phyloP scores from a whole-genome alignment of 1,140 invertebrate species.

The Euwallacea fornicatus region DNA sequence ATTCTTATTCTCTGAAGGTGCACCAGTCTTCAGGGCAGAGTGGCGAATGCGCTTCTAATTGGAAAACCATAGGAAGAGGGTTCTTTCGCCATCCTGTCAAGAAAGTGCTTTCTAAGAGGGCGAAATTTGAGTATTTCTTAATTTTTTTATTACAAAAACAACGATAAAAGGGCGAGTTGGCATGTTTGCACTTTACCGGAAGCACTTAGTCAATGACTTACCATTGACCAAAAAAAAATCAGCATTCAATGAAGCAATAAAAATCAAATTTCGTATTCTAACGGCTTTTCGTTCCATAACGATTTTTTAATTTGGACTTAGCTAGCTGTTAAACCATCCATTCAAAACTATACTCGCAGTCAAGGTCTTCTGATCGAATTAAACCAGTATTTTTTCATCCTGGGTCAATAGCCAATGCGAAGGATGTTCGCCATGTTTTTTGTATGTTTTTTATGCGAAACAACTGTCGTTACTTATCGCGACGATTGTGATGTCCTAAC shows the following conservation, averaged over 20 bases:
- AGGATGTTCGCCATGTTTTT: slow-evolving; percentile 34
- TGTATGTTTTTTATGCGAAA: slow-evolving; percentile 20
- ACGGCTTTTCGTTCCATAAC: slow-evolving; percentile 25
- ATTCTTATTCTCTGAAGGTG: too few species aligned
- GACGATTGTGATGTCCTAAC: slow-evolving; percentile 2
- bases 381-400: slow-evolving; percentile 35
- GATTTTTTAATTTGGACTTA: slow-evolving; percentile 24
- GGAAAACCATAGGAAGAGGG: too few species aligned
- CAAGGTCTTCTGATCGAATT: slow-evolving; percentile 32
- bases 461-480: slow-evolving; percentile 20
- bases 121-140: too few species aligned
- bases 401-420: slow-evolving; percentile 36
- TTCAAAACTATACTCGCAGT: slow-evolving; percentile 32
- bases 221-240: background rate
- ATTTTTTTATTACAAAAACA: too few species aligned
- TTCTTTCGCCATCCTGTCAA: too few species aligned
- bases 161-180: too few species aligned
- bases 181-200: too few species aligned
- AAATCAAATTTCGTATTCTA: slow-evolving; percentile 26
- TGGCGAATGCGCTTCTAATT: too few species aligned
- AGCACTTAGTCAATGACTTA: too few species aligned
- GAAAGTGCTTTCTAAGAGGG: too few species aligned
- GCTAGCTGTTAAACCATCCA: slow-evolving; percentile 20
- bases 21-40: too few species aligned
- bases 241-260: slow-evolving; percentile 14